Percentiles rank a stretch among this genome's conserved stretches.
These are phyloP conservation scores for Tanypteryx hageni DNA, from an alignment of 2,888 invertebrate genomes.

Conservation along the genomic window DNA sequence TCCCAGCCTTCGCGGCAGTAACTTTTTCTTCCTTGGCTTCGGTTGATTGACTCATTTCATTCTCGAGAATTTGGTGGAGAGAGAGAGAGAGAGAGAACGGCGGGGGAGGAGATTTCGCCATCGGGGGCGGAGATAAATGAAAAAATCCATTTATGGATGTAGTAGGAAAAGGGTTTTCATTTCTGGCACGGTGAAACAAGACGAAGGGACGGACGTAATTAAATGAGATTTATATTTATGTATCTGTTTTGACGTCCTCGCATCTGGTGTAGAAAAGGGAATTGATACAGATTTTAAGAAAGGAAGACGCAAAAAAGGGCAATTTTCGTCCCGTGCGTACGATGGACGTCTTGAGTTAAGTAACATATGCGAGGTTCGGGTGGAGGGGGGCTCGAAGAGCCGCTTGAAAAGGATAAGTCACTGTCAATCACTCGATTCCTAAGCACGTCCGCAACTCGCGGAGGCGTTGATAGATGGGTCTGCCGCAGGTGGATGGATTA, in stretches of 20 bases:
- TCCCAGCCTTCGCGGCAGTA: not conserved
- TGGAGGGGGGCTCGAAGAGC: not conserved
- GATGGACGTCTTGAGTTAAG: not conserved
- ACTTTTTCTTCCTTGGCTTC: not conserved
- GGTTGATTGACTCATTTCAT: conserved; percentile 61
- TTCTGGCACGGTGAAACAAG: not conserved
- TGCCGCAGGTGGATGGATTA: conserved; percentile 56
- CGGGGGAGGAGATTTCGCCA: not conserved
- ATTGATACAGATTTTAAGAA: conserved; percentile 6
- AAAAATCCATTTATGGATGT: not conserved
- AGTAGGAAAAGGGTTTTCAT: not conserved
- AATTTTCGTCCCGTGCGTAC: not conserved
- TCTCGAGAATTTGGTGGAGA: not conserved
- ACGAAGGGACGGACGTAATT: not conserved
- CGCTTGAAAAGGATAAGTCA: conserved; percentile 40
- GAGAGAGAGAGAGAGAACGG: not conserved
- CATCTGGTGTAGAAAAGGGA: not conserved
- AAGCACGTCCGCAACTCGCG: conserved; percentile 23
- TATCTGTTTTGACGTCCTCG: not conserved
- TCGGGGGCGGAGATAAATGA: not conserved
- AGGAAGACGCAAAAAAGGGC: not conserved
- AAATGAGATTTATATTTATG: conserved; percentile 12
- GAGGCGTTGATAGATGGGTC: conserved; percentile 56
- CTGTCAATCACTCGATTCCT: conserved; percentile 54
- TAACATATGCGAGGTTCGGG: not conserved